Base-by-base conservation (phyloP, 2,888 invertebrate species). In the Epistrophe eligans region DNA sequence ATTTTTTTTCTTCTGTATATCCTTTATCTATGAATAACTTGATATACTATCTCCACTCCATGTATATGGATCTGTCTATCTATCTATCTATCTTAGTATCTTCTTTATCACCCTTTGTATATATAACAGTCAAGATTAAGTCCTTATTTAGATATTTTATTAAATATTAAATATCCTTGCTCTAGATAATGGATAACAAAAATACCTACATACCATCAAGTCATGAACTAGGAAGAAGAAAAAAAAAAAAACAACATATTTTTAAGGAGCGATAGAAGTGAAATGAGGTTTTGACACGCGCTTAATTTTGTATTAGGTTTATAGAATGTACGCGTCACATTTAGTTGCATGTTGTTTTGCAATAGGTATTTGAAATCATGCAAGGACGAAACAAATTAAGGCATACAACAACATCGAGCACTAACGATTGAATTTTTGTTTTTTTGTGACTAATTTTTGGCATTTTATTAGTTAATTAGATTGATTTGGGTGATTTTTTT, bases 401-500 rank as follows among this genome's bases (percentile, higher is more conserved):
- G 82, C 87, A 83, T 87, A 67, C 67, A 32, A 24, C 24, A 35
- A 24, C 13, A 76, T 79, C 71, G 45, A 76, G 66, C 77, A 40
- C 24, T 38, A 67, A 83, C 79, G 83, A 76, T 82, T 87, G 82
- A 82, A 82, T 82, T 87, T 73, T 24, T 76, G 58, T 70, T 81
- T 71, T 73, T 62, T 79, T 83, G 52, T 60, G 76, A 83, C 79
- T 66, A 83, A 83, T 87, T 87, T 83, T 79, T 83, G 83, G 72
- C 87, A 87, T 87, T 87, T 87, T 87, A 87, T 87, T 87, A 83
- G 79, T 67, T 87, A 83, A 83, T 87, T 83, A 87, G 72, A 87
- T 83, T 79, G 83, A 83, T 87, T 87, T 82, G 72, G 81, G 60
- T 72, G 55, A 60, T 10, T 6, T 35, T 9, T 9, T 35, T 60